Conservation (phyloP, 2,888 invertebrate species). For the Drosophila mimetica region DNA sequence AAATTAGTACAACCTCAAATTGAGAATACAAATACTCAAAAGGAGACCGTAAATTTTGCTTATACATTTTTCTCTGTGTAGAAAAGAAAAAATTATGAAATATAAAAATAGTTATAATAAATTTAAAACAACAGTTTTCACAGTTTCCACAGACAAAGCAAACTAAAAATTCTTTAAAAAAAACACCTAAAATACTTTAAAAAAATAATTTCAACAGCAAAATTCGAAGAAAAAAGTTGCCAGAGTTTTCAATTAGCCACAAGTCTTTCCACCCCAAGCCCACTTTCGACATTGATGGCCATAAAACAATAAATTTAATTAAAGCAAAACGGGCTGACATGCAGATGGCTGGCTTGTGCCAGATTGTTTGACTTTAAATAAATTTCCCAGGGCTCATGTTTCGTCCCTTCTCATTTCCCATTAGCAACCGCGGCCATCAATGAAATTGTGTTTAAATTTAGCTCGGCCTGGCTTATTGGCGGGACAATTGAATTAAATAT, state of each 20-base stretch:
- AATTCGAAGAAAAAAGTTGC: not conserved
- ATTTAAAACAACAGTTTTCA: no score
- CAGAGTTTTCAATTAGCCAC: not conserved
- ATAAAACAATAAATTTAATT: constrained; percentile 36
- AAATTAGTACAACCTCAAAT: no score
- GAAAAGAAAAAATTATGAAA: no score
- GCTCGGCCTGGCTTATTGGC: constrained; percentile 38
- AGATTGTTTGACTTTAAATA: constrained; percentile 36
- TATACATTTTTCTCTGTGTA: no score
- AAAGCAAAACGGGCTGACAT: constrained; percentile 7
- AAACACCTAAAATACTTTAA: no score
- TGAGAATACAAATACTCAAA: no score
- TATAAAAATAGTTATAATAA: no score
- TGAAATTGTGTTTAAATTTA: constrained; percentile 67
- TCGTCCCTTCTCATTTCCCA: not conserved
- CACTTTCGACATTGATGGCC: constrained; percentile 20
- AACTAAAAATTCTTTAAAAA: no score
- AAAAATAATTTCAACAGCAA: not conserved
- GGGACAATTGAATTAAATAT: constrained; percentile 73
- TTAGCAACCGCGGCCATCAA: constrained; percentile 17
- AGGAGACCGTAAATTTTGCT: no score
- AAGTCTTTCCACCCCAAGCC: not conserved
- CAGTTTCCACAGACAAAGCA: no score
- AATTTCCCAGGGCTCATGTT: constrained; percentile 6
- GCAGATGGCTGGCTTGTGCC: constrained; percentile 12